phyloP scores from a whole-genome alignment of 1,140 invertebrate species.

The Panulirus ornatus region DNA sequence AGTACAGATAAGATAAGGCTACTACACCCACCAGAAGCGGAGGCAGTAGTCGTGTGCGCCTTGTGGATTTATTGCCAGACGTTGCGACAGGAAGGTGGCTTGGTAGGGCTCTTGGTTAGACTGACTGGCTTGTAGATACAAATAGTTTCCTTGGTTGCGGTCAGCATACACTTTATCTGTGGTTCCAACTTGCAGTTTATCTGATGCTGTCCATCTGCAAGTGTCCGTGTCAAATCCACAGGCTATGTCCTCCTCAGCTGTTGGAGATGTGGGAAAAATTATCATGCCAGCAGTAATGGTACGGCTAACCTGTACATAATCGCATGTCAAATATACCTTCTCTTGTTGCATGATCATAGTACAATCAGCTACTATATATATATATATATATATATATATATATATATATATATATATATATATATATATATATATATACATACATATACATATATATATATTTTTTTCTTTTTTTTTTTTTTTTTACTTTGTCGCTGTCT shows the following conservation, averaged over 20 bases:
- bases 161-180: slow-evolving; percentile 3
- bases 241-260: slow-evolving; percentile 5
- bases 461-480: too few species aligned
- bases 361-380: too few species aligned
- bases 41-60: slow-evolving; percentile 37
- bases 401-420: background rate
- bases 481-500: too few species aligned
- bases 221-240: slow-evolving; percentile 8
- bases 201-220: background rate
- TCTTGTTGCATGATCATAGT: background rate
- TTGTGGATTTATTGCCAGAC: slow-evolving; percentile 11
- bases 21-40: slow-evolving; percentile 38
- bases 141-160: slow-evolving; percentile 10
- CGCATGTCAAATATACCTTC: too few species aligned
- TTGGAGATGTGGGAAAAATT: too few species aligned
- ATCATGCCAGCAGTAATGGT: too few species aligned
- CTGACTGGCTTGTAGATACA: background rate
- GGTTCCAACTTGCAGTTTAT: background rate
- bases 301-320: too few species aligned
- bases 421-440: background rate
- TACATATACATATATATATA: background rate
- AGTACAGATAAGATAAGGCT: background rate
- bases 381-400: background rate
- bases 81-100: background rate
- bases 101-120: background rate